Conservation (phyloP, 2,113 vertebrate genomes). For the Podilymbus podiceps region DNA sequence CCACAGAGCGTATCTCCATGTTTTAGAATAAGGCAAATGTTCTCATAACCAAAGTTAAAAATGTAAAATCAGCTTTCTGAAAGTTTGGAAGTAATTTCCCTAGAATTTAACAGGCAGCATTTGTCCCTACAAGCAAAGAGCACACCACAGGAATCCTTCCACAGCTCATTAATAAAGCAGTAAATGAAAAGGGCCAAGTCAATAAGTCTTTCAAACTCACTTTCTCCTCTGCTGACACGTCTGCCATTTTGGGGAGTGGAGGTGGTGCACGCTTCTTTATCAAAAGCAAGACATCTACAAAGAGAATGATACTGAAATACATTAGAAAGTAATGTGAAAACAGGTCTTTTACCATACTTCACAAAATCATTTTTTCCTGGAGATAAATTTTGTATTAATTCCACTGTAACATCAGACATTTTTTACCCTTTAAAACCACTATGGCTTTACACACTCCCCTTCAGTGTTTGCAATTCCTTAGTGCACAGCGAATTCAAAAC, state of each 20-base stretch:
- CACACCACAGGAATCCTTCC: not conserved
- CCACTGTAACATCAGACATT: not conserved
- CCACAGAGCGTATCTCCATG: not conserved
- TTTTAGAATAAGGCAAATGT: not conserved
- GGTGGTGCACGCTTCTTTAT: slow-evolving; percentile 86
- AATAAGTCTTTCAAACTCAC: slow-evolving; percentile 59
- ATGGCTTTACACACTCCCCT: not conserved
- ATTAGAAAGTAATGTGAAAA: not conserved
- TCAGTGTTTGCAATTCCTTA: not conserved
- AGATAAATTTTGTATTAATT: not conserved
- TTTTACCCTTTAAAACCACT: not conserved
- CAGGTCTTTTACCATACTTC: not conserved
- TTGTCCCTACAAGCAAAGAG: not conserved
- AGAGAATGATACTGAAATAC: not conserved
- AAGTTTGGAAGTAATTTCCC: not conserved
- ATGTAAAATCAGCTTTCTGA: not conserved
- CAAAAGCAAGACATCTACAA: slow-evolving; percentile 87
- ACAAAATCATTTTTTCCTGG: accelerated
- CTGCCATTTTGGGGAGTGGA: slow-evolving; percentile 86
- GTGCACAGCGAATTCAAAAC: not conserved
- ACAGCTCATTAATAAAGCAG: not conserved
- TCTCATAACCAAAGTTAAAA: not conserved
- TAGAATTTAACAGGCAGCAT: not conserved
- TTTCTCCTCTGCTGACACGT: slow-evolving; percentile 91
- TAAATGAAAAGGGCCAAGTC: accelerated